Conservation (phyloP, 2,797 vertebrate genomes). For the Enoplosus armatus region DNA sequence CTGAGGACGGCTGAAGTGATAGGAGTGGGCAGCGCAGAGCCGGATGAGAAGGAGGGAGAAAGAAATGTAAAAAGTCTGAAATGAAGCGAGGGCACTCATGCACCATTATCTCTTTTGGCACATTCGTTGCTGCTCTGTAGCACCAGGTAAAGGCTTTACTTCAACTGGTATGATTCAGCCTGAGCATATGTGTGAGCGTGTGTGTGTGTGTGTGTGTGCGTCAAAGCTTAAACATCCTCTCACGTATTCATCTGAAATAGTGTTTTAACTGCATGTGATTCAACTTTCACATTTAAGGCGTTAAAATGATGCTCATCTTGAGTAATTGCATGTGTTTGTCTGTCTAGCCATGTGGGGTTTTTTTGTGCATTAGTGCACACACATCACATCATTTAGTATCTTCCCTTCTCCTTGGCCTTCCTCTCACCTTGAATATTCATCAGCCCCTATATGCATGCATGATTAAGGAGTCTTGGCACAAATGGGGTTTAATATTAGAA, state of each 20-base stretch:
- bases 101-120: slow-evolving; percentile 44
- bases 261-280: not conserved
- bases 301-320: not conserved
- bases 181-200: not conserved
- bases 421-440: slow-evolving; percentile 64
- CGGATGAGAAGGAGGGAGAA: slow-evolving; percentile 43
- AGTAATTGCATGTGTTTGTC: not conserved
- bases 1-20: slow-evolving; percentile 63
- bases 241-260: not conserved
- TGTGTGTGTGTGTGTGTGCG: not conserved
- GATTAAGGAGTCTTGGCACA: slow-evolving; percentile 59
- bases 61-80: slow-evolving; percentile 35
- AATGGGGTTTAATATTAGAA: slow-evolving; percentile 73
- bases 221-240: not conserved
- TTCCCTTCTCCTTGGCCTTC: slow-evolving; percentile 36
- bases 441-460: slow-evolving; percentile 51
- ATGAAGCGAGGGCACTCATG: slow-evolving; percentile 42
- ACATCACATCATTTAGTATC: not conserved
- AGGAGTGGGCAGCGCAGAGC: slow-evolving; percentile 58
- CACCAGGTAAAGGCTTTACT: slow-evolving; percentile 31
- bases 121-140: slow-evolving; percentile 35
- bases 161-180: slow-evolving; percentile 15
- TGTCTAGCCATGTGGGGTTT: not conserved
- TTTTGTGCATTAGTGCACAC: not conserved
- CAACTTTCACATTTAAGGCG: not conserved